Base-by-base conservation (phyloP, 2,797 vertebrate species). In the Smutsia temminckii region DNA sequence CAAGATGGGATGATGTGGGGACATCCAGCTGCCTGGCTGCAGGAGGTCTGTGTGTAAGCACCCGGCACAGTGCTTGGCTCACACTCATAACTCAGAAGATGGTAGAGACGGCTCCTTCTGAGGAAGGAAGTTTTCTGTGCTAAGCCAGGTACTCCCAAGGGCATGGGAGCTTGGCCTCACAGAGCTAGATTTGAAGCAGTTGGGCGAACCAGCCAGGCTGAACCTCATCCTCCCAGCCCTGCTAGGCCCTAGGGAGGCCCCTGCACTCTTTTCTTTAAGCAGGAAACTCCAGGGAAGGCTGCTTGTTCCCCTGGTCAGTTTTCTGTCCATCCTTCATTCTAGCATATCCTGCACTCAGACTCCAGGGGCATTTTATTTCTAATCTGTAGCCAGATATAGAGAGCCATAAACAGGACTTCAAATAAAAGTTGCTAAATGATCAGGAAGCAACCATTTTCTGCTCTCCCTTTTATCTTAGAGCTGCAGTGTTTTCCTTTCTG, bases 351-450 rank as follows among this genome's bases (percentile, higher is more conserved):
- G 64, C 51, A 57, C 66, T 89, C 66, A 68, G 68, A 85, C 21
- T 34, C 34, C 46, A 55, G 86, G 37, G 64, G 6, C 27, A 59
- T 81, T 95, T 91, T 57, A 71, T 85, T 83, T 89, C 69, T 96
- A 64, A 59, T 40, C 20, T 84, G 59, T 57, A 86, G 32, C 53
- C 20, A 64, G 71, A 20, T 32, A 55, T 32, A 55, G 0, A 64
- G 17, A 94, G 42, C 13, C 21, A 53, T 20, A 79, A 59, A 55
- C 1, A 71, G 34, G 42, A 64, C 40, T 68, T 61, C 40, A 27
- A 84, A 64, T 18, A 27, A n/a, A 74, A 66, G 77, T 80, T 53
- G 34, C 57, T 75, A 32, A 92, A 34, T 20, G 79, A 94, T 40
- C 20, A 46, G 46, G 57, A 86, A 51, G 5, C 42, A 68, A 25